Conservation (phyloP, 2,113 vertebrate species). For the Puffinus mauretanicus region DNA sequence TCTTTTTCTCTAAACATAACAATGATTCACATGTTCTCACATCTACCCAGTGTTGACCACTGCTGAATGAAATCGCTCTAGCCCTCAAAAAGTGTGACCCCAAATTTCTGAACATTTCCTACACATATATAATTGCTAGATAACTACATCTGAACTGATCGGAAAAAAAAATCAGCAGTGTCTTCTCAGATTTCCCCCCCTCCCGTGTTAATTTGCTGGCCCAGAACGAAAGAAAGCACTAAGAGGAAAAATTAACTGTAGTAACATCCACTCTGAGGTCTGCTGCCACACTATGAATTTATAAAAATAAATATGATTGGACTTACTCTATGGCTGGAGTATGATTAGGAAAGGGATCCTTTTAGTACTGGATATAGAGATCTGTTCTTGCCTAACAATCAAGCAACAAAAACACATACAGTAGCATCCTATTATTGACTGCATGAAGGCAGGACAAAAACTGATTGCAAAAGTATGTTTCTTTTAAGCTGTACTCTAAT, state of each 20-base stretch:
- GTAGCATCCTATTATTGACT: not conserved
- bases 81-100: not conserved
- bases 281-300: fast-evolving
- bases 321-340: not conserved
- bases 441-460: not conserved
- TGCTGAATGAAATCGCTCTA: not conserved
- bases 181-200: not conserved
- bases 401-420: not conserved
- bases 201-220: not conserved
- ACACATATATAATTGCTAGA: not conserved
- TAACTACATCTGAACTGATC: not conserved
- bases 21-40: not conserved
- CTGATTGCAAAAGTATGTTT: not conserved
- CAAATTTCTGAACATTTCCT: not conserved
- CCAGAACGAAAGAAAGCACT: not conserved
- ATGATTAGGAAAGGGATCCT: not conserved
- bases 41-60: not conserved
- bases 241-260: not conserved
- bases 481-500: not conserved
- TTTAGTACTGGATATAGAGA: not conserved
- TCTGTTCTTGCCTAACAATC: not conserved
- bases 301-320: not conserved
- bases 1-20: not conserved
- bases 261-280: too few species aligned
- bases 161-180: not conserved